phyloP scores from a whole-genome alignment of 1,140 invertebrate genomes.

The Brachionus paranguensis region DNA sequence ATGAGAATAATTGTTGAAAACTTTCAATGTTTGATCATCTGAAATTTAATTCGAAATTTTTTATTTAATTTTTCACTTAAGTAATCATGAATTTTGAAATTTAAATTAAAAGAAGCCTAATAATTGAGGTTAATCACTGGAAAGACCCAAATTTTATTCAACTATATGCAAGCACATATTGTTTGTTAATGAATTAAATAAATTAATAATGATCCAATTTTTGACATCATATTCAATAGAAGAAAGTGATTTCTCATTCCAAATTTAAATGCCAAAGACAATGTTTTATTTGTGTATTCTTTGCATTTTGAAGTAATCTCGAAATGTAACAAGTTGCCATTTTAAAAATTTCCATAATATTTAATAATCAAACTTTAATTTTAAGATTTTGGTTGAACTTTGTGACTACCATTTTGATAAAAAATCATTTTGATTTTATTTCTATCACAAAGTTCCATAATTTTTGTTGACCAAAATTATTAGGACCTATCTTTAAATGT shows the following conservation, averaged over 20 bases:
- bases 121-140: background rate
- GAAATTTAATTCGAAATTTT: too few species aligned
- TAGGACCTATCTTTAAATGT: background rate
- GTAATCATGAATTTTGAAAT: background rate
- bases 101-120: background rate
- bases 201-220: background rate
- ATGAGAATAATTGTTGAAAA: background rate
- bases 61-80: background rate
- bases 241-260: background rate
- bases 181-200: background rate
- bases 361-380: background rate
- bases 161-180: background rate
- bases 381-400: background rate
- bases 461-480: background rate
- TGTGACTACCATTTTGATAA: background rate
- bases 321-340: background rate
- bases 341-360: background rate
- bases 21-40: background rate
- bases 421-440: background rate
- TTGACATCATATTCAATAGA: slow-evolving; percentile 1
- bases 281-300: background rate
- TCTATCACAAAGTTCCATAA: too few species aligned
- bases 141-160: background rate
- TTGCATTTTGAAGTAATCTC: background rate
- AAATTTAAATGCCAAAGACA: background rate